Evolutionary conservation across 2,888 invertebrate genomes (phyloP).

Genomic region (Euproctis similis): DNA sequence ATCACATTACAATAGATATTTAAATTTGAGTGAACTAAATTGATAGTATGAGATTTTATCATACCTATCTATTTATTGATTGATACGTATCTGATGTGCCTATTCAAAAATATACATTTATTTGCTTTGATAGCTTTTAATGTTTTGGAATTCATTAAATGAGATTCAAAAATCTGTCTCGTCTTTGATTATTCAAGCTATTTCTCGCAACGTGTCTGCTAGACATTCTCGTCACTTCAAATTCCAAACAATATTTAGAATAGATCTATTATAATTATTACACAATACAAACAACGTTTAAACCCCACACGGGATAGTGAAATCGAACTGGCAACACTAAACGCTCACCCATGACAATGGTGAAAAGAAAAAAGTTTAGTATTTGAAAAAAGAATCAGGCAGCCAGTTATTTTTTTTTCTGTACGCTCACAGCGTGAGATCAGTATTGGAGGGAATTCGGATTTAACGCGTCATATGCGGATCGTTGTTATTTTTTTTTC

Average conservation of each 20-base stretch:
- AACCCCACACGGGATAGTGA: constrained; percentile 12
- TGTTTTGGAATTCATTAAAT: too few species aligned
- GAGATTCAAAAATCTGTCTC: too few species aligned
- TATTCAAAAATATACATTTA: too few species aligned
- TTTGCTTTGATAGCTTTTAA: too few species aligned
- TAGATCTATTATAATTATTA: constrained; percentile 14
- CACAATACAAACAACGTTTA: constrained; percentile 15
- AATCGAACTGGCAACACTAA: constrained; percentile 22
- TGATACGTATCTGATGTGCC: too few species aligned
- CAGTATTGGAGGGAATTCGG: constrained; percentile 65
- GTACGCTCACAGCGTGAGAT: constrained; percentile 64
- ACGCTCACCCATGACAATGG: constrained; percentile 39
- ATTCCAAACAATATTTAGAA: constrained; percentile 3
- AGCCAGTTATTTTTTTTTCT: constrained; percentile 45
- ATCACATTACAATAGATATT: too few species aligned
- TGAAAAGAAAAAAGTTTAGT: constrained; percentile 42
- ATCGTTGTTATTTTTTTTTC: constrained; percentile 36
- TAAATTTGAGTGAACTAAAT: too few species aligned
- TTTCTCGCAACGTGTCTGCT: too few species aligned
- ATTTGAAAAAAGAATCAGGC: constrained; percentile 53
- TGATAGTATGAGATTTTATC: too few species aligned
- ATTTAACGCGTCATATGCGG: constrained; percentile 67
- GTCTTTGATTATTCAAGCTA: too few species aligned
- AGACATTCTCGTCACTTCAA: too few species aligned
- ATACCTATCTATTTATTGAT: too few species aligned